phyloP scores from a whole-genome alignment of 2,797 vertebrate genomes.

The Artibeus jamaicensis region DNA sequence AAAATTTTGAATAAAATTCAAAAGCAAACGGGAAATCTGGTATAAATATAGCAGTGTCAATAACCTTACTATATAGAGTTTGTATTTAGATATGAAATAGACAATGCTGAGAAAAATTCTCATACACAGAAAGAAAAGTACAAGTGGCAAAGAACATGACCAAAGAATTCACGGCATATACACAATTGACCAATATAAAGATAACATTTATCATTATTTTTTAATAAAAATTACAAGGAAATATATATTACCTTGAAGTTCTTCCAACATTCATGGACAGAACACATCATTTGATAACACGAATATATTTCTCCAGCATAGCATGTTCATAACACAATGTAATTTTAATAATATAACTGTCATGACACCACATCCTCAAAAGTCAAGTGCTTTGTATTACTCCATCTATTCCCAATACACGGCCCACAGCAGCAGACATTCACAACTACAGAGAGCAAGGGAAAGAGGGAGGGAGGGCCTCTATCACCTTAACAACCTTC shows the following conservation, averaged over 20 bases:
- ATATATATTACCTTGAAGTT: not conserved
- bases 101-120: not conserved
- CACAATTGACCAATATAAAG: not conserved
- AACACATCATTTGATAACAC: not conserved
- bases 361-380: not conserved
- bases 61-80: not conserved
- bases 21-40: not conserved
- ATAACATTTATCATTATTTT: not conserved
- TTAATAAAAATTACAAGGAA: conserved; percentile 7
- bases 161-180: not conserved
- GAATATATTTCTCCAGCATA: not conserved
- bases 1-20: conserved; percentile 34
- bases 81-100: not conserved
- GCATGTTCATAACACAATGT: not conserved
- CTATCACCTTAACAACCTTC: not conserved
- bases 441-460: not conserved
- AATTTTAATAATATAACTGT: not conserved
- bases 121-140: not conserved
- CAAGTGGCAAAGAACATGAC: not conserved
- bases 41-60: conserved; percentile 27
- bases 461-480: not conserved
- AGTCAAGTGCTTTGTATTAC: not conserved
- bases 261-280: not conserved
- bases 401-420: not conserved
- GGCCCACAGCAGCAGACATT: not conserved